A percentile compares a stretch with the other conserved stretches of the same genome.
Evolutionary conservation across 2,888 invertebrate genomes (phyloP).

Genomic region (Oasisia sp.): DNA sequence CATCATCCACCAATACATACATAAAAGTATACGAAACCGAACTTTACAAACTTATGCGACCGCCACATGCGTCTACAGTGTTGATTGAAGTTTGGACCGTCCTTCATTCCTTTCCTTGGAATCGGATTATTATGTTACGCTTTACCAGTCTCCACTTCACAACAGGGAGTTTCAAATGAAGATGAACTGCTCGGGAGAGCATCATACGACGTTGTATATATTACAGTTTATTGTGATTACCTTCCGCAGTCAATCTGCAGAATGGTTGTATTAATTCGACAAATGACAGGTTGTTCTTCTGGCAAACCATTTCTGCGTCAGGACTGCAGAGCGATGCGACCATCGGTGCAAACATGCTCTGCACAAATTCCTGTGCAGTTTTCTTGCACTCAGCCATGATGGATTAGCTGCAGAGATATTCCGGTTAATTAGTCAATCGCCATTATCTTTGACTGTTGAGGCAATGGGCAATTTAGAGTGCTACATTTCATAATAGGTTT

Average conservation of each 20-base stretch:
- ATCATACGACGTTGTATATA: neutral
- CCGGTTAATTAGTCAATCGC: neutral
- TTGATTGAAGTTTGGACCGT: neutral
- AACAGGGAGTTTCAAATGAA: neutral
- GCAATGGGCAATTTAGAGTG: neutral
- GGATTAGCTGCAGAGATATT: neutral
- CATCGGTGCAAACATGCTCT: conserved; percentile 88
- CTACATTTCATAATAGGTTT: neutral
- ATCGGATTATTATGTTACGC: neutral
- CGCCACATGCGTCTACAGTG: neutral
- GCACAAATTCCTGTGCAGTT: conserved; percentile 79
- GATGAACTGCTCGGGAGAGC: neutral
- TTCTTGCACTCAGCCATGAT: conserved; percentile 67
- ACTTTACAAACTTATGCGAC: neutral
- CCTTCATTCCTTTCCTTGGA: neutral
- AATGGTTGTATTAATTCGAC: conserved; percentile 92
- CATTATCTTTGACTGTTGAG: neutral
- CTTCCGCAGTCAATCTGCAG: conserved; percentile 78
- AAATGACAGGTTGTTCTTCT: conserved; percentile 90
- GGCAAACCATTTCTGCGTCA: conserved; percentile 84
- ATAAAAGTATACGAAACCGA: neutral
- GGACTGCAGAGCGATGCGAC: conserved; percentile 86
- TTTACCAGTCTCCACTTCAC: neutral
- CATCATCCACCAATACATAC: too few species aligned
- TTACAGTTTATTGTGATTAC: conserved; percentile 45